A percentile compares a stretch with the other conserved stretches of the same genome.
Conservation (phyloP, 2,113 vertebrate genomes). For the Stercorarius parasiticus region DNA sequence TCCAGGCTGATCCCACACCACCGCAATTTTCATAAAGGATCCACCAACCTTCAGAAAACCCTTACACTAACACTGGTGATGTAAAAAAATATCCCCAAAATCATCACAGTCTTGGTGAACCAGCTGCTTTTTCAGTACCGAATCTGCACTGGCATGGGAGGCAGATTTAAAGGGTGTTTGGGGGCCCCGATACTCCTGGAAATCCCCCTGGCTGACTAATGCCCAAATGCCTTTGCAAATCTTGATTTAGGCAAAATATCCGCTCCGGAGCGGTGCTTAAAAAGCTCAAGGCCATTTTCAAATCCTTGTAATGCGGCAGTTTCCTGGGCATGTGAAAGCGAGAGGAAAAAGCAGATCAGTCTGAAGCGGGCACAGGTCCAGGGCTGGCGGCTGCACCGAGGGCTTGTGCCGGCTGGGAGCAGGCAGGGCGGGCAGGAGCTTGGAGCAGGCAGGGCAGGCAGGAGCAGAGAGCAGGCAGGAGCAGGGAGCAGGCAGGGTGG, state of each 20-base stretch:
- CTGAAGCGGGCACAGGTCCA: neutral
- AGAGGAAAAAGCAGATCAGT: slow-evolving; percentile 57
- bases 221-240: slow-evolving; percentile 48
- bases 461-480: neutral
- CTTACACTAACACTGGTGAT: neutral
- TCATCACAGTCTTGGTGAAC: neutral
- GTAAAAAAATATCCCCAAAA: neutral
- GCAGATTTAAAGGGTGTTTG: neutral
- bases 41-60: neutral
- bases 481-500: neutral
- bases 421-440: neutral
- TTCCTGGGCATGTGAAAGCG: slow-evolving; percentile 19
- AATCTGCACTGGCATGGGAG: neutral
- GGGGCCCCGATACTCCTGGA: neutral
- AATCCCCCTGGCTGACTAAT: neutral
- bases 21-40: neutral
- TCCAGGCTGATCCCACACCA: neutral
- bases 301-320: slow-evolving; percentile 21
- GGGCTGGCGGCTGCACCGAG: neutral
- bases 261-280: neutral
- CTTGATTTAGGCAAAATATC: slow-evolving; percentile 47
- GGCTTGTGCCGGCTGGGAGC: neutral
- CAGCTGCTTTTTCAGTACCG: neutral
- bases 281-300: slow-evolving; percentile 36
- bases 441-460: neutral